Conservation (phyloP, 23 tunicate species). For the Aplidium turbinatum region DNA sequence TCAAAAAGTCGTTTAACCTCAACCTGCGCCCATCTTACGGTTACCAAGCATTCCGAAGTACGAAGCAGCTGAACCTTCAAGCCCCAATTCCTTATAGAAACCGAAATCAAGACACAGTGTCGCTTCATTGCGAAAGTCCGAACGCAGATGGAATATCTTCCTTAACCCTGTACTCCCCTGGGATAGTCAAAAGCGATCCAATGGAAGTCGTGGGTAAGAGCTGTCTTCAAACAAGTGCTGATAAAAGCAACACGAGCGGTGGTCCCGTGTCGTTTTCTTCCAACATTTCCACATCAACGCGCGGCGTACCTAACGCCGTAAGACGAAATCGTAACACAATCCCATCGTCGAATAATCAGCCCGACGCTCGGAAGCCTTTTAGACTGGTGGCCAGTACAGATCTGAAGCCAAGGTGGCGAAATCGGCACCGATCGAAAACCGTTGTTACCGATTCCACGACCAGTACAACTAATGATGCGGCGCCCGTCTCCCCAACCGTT, state of each 20-base stretch:
- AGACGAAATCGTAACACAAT: constrained; percentile 8
- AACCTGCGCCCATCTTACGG: constrained; percentile 49
- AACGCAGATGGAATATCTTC: constrained; percentile 39
- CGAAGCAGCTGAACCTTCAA: constrained; percentile 22
- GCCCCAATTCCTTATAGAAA: constrained; percentile 1
- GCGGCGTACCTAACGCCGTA: constrained; percentile 5
- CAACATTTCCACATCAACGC: not conserved
- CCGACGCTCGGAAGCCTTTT: constrained; percentile 32
- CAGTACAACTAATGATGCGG: too few species aligned
- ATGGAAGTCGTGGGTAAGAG: constrained; percentile 21
- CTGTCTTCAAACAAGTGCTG: not conserved
- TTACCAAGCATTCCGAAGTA: constrained; percentile 28
- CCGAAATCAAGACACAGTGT: constrained; percentile 23
- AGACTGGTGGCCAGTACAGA: constrained; percentile 40
- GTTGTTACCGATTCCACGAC: too few species aligned
- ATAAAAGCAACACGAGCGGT: not conserved
- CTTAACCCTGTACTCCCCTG: constrained; percentile 76
- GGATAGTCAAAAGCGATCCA: constrained; percentile 39
- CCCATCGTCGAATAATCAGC: not conserved
- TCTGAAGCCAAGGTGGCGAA: constrained; percentile 52
- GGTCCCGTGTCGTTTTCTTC: not conserved
- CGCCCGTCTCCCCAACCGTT: too few species aligned
- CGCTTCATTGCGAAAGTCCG: constrained; percentile 39
- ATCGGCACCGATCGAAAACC: too few species aligned
- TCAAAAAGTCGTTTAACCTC: constrained; percentile 50